These are phyloP conservation scores for Xenopus borealis DNA, from an alignment of 2,113 vertebrate genomes.

Conservation along the genomic window DNA sequence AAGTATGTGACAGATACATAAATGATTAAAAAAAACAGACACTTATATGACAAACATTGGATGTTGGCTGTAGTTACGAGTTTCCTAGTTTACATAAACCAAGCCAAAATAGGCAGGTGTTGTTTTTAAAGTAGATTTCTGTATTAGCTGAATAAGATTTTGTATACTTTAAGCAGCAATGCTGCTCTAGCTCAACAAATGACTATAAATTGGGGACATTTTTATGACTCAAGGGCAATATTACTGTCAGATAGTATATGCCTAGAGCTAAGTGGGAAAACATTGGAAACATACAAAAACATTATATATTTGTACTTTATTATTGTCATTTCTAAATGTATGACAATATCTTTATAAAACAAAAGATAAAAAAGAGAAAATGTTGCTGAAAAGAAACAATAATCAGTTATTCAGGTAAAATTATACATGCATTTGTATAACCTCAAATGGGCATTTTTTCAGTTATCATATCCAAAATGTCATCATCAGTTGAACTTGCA, in stretches of 20 bases:
- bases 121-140: too few relatives aligned
- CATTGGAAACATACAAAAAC: constrained; percentile 11
- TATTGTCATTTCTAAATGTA: not conserved
- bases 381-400: constrained; percentile 35
- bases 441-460: constrained; percentile 57
- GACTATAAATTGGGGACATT: not conserved
- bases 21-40: constrained; percentile 44
- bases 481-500: constrained; percentile 51
- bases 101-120: not conserved
- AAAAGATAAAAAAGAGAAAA: constrained; percentile 53
- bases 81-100: constrained; percentile 3
- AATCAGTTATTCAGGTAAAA: constrained; percentile 55
- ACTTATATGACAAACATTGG: constrained; percentile 38
- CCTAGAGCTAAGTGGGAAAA: not conserved
- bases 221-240: not conserved
- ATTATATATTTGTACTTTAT: constrained; percentile 16
- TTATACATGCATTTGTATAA: constrained; percentile 68
- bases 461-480: constrained; percentile 60
- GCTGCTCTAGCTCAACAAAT: not conserved
- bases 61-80: constrained; percentile 28
- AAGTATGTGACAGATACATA: constrained; percentile 29
- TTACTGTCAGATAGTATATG: not conserved
- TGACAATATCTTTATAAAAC: constrained; percentile 49
- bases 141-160: too few relatives aligned
- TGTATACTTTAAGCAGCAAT: not conserved